Percentiles rank a stretch among this genome's conserved stretches.
These are phyloP conservation scores for Sphenodon punctatus DNA, from an alignment of 2,797 vertebrate genomes.

Conservation along the genomic window DNA sequence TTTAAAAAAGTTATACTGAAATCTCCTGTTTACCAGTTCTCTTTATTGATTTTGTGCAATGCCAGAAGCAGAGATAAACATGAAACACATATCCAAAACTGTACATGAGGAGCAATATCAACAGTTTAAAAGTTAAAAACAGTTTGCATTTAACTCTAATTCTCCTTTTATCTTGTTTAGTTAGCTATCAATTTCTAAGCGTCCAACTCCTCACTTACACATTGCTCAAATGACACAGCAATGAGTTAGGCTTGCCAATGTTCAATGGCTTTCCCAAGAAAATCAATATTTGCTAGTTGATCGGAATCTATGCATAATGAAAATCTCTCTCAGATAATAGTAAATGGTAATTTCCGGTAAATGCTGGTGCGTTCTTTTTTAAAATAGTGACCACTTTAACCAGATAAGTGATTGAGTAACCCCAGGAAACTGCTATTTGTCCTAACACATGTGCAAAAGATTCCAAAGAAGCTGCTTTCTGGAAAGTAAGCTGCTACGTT, in stretches of 20 bases:
- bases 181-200: not conserved
- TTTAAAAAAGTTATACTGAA: not conserved
- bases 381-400: not conserved
- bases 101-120: too few relatives aligned
- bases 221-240: not conserved
- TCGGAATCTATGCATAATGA: too few relatives aligned
- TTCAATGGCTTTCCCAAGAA: not conserved
- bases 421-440: rapidly evolving
- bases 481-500: not conserved
- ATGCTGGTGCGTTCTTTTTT: not conserved
- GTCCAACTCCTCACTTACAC: not conserved
- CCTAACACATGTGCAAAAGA: not conserved
- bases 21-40: not conserved
- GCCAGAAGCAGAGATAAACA: not conserved
- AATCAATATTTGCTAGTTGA: not conserved
- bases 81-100: too few relatives aligned
- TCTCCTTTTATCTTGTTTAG: not conserved
- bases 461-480: not conserved
- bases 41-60: not conserved
- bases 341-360: not conserved
- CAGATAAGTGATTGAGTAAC: not conserved
- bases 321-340: not conserved
- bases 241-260: not conserved
- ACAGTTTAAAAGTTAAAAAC: too few relatives aligned
- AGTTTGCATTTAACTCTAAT: too few relatives aligned